phyloP scores from a whole-genome alignment of 1,140 invertebrate species.

The Drosophila ambigua region DNA sequence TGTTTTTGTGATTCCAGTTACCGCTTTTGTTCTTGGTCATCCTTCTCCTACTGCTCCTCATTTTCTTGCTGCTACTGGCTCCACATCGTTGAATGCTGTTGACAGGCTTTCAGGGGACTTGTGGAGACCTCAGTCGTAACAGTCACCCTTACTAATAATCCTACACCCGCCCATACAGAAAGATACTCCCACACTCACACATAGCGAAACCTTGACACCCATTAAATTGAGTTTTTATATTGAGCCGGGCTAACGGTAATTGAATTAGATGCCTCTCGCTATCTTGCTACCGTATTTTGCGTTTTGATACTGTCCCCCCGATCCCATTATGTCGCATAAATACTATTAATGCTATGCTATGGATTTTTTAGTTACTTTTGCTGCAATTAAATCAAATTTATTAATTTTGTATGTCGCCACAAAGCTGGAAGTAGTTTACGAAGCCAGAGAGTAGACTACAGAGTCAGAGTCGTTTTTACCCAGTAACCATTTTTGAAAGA shows the following conservation, averaged over 20 bases:
- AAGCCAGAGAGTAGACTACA: too few species aligned
- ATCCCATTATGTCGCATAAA: too few species aligned
- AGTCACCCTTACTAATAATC: conserved; percentile 5
- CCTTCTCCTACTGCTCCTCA: too few species aligned
- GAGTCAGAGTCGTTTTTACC: too few species aligned
- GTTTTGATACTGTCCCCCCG: not conserved
- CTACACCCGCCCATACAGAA: not conserved
- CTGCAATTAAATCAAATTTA: conserved; percentile 55
- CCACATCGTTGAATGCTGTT: conserved; percentile 55
- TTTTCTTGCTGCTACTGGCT: conserved; percentile 6
- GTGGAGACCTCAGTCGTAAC: conserved; percentile 26
- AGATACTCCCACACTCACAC: not conserved
- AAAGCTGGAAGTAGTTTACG: not conserved
- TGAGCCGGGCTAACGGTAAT: conserved; percentile 58
- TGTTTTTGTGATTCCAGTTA: too few species aligned
- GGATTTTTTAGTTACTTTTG: conserved; percentile 22
- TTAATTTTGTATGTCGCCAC: conserved; percentile 20
- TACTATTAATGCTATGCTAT: not conserved
- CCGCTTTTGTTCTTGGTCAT: not conserved
- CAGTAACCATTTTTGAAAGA: too few species aligned
- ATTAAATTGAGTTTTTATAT: conserved; percentile 77
- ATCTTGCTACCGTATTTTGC: not conserved
- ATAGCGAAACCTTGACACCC: conserved; percentile 52
- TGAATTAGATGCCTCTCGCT: conserved; percentile 59
- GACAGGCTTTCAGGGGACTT: conserved; percentile 58